A percentile compares a stretch with the other conserved stretches of the same genome.
Conservation (phyloP, 2,888 invertebrate species). For the Cephus rjabovi region DNA sequence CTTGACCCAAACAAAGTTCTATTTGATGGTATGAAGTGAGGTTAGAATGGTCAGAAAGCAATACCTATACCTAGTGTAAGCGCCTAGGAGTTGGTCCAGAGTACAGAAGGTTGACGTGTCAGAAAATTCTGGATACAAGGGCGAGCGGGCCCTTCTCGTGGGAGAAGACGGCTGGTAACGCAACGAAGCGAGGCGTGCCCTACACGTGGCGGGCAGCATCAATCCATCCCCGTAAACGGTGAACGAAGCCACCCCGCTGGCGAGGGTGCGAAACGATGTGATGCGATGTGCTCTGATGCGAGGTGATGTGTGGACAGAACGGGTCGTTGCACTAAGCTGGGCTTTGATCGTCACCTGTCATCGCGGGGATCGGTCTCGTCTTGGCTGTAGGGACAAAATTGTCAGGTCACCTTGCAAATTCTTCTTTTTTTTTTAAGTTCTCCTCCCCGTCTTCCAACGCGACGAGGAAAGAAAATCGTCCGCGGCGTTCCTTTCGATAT, state of each 20-base stretch:
- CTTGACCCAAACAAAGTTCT: not conserved
- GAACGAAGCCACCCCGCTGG: constrained; percentile 45
- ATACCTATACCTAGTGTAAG: not conserved
- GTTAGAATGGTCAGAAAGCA: not conserved
- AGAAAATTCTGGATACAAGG: not conserved
- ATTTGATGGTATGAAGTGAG: not conserved
- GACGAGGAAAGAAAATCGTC: not conserved
- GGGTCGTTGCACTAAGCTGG: constrained; percentile 59
- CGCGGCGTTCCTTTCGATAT: not conserved
- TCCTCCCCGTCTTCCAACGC: not conserved
- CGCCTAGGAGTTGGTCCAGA: not conserved
- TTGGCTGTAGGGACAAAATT: not conserved
- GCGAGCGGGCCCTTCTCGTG: constrained; percentile 42
- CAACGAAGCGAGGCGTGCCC: constrained; percentile 63
- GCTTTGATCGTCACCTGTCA: constrained; percentile 61
- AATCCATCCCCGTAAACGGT: constrained; percentile 64
- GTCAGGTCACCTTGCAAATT: not conserved
- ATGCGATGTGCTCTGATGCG: constrained; percentile 28
- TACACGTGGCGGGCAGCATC: constrained; percentile 63
- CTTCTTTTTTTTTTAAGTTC: not conserved
- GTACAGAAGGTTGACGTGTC: not conserved
- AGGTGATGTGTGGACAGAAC: constrained; percentile 55
- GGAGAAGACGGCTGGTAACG: constrained; percentile 68
- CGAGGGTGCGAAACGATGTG: constrained; percentile 23
- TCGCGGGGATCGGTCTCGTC: not conserved